These are phyloP conservation scores for Copidosoma floridanum DNA, from an alignment of 1,140 invertebrate species.

Conservation along the genomic window DNA sequence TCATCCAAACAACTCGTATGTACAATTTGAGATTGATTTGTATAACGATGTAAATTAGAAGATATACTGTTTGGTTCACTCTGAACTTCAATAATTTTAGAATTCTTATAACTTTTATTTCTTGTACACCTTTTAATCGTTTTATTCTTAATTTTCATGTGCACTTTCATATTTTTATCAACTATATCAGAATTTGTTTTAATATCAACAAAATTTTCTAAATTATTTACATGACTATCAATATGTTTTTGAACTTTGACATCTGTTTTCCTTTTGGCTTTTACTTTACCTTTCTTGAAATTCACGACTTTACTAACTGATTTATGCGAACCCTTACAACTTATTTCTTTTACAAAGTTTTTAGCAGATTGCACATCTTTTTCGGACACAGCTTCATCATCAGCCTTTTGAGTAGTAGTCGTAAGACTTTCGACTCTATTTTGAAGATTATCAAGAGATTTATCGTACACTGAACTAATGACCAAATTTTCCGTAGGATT, in stretches of 20 bases:
- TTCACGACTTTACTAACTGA: background rate
- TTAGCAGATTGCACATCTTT: background rate
- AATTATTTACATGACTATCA: conserved; percentile 4
- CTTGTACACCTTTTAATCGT: background rate
- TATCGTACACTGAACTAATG: background rate
- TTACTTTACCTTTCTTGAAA: conserved; percentile 11
- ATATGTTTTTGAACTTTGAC: background rate
- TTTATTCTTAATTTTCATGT: conserved; percentile 9
- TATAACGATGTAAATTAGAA: too few relatives aligned
- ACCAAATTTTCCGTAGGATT: background rate
- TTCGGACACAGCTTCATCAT: background rate
- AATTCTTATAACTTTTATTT: background rate
- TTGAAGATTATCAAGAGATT: background rate
- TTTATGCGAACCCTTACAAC: background rate
- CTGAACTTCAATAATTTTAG: background rate
- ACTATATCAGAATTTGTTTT: background rate
- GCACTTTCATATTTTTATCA: background rate
- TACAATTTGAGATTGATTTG: conserved; percentile 2
- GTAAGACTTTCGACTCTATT: conserved; percentile 2
- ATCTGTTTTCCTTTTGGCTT: background rate
- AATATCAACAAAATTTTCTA: conserved; percentile 10
- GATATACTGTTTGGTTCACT: too few relatives aligned
- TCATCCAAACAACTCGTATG: background rate
- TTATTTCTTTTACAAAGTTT: background rate
- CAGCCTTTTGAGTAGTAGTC: background rate